Conservation (phyloP, 2,888 invertebrate genomes). For the Odontocolon sp. region DNA sequence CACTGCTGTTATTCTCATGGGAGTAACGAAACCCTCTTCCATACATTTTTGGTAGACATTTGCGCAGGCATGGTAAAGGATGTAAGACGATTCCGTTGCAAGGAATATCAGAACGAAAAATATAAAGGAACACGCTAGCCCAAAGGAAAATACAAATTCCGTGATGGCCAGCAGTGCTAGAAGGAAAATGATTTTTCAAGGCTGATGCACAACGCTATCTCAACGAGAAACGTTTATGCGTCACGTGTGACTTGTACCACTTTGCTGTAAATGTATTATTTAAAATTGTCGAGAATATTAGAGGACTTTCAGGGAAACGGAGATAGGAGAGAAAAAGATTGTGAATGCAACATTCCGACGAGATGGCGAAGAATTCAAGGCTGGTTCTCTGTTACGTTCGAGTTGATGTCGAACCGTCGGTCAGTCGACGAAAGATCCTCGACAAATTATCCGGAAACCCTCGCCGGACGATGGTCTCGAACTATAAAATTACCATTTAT, state of each 20-base stretch:
- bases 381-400: neutral
- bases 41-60: slow-evolving; percentile 18
- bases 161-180: slow-evolving; percentile 30
- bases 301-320: neutral
- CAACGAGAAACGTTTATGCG: slow-evolving; percentile 36
- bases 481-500: slow-evolving; percentile 59
- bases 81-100: slow-evolving; percentile 38
- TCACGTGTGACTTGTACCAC: slow-evolving; percentile 18
- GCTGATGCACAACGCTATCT: slow-evolving; percentile 30
- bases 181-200: slow-evolving; percentile 48
- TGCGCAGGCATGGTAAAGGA: slow-evolving; percentile 27
- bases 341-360: no score
- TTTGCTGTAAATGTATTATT: slow-evolving; percentile 38
- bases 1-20: slow-evolving; percentile 6
- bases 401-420: slow-evolving; percentile 29
- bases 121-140: slow-evolving; percentile 13
- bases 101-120: slow-evolving; percentile 47
- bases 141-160: slow-evolving; percentile 33
- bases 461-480: slow-evolving; percentile 31
- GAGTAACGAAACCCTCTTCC: neutral
- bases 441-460: slow-evolving; percentile 55
- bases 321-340: neutral
- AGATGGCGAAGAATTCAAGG: neutral
- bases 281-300: neutral
- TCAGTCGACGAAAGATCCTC: slow-evolving; percentile 13